Evolutionary conservation across 1,140 invertebrate genomes (phyloP).

Genomic region (Aradophagus sp.): DNA sequence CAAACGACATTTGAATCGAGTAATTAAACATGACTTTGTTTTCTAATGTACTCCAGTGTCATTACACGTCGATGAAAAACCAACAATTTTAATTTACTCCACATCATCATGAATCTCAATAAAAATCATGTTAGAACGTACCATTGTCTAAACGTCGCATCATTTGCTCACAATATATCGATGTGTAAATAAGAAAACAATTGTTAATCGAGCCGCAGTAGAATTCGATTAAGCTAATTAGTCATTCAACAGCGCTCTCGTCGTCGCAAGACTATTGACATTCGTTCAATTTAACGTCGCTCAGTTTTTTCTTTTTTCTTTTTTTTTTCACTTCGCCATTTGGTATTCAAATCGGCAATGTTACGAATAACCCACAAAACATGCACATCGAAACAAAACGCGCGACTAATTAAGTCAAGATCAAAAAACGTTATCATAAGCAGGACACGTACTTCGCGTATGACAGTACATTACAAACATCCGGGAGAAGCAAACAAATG

Average conservation of each 20-base stretch:
- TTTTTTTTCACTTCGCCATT: conserved; percentile 11
- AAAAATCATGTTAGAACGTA: no score
- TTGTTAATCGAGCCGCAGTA: conserved; percentile 9
- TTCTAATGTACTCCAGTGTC: no score
- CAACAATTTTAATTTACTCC: no score
- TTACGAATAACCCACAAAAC: conserved; percentile 15
- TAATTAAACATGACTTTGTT: no score
- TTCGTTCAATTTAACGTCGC: conserved; percentile 2
- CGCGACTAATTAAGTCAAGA: conserved; percentile 23
- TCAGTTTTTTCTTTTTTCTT: no score
- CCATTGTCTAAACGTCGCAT: no score
- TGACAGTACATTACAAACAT: conserved; percentile 39
- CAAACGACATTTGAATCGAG: no score
- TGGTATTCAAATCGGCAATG: conserved; percentile 27
- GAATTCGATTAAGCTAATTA: conserved; percentile 11
- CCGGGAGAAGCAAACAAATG: conserved; percentile 50
- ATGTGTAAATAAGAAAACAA: conserved; percentile 9
- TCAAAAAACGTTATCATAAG: conserved; percentile 34
- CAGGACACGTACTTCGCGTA: conserved; percentile 27
- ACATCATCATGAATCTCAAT: no score
- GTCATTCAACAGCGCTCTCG: conserved; percentile 15
- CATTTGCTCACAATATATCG: conserved; percentile 5
- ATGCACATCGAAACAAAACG: conserved; percentile 16
- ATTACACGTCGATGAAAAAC: no score
- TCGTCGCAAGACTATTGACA: conserved; percentile 25